Percentiles rank a stretch among this genome's conserved stretches.
Evolutionary conservation across 1,140 invertebrate species (phyloP).

Genomic region (Pristionchus pacificus): DNA sequence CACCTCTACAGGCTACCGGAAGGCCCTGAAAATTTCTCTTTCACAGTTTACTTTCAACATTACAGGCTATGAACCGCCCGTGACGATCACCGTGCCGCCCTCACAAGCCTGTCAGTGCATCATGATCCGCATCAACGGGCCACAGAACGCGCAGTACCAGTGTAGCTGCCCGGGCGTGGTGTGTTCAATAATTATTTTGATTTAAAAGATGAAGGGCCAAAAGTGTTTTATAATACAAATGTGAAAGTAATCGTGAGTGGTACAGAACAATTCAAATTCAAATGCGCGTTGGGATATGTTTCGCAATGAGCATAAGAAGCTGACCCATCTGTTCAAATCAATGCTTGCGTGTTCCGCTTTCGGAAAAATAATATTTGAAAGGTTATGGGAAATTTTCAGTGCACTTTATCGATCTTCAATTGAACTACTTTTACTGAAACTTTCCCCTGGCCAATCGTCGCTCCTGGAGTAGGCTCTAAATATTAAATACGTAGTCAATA

Average conservation of each 20-base stretch:
- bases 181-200: neutral
- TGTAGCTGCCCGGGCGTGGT: neutral
- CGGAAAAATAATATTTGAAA: no score
- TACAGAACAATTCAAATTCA: no score
- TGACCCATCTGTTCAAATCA: neutral
- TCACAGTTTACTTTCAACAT: neutral
- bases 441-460: no score
- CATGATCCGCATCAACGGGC: neutral
- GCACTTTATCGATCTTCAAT: no score
- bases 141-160: neutral
- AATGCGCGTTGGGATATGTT: no score
- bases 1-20: neutral
- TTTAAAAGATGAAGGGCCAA: neutral
- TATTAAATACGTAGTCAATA: no score
- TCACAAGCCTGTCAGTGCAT: neutral
- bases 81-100: neutral
- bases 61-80: neutral
- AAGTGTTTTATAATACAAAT: neutral
- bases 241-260: no score
- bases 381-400: no score
- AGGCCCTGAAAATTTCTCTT: neutral
- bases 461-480: no score
- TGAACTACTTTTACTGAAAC: no score
- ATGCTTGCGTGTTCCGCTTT: no score
- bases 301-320: neutral